Evolutionary conservation across 2,888 invertebrate species (phyloP), one percentile per base, ranked within the genome.

Genomic region (Lasioglossum pauxillum): DNA sequence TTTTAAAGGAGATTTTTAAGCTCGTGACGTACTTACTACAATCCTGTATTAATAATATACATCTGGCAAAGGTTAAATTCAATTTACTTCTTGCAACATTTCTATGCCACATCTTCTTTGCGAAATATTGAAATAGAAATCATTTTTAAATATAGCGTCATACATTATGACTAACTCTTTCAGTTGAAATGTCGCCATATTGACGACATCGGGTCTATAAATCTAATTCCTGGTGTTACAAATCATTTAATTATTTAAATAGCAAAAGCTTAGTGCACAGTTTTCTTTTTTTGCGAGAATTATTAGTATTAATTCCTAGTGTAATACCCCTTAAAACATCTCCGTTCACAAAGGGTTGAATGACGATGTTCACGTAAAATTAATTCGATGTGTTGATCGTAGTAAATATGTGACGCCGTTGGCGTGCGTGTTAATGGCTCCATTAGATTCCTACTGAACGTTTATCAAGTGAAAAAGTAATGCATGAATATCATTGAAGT

Each of bases 191-290:
- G 23, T 53, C 23, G 8, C 23, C 49, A 23, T 53, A 53, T 53
- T 19, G 2, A 46, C 23, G 49, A 23, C 49, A 2, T 16, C 8
- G 8, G 49, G 8, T 23, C 8, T 23, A 10, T 12, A n/a, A 1
- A n/a, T 23, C 10, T 57, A n/a, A 57, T 57, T 57, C 1, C 10
- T n/a, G 57, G n/a, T n/a, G 57, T n/a, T 57, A n/a, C 10, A 57
- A n/a, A 57, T 10, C n/a, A 57, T n/a, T 57, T n/a, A 57, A n/a
- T 57, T 57, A n/a, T 57, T 57, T 57, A 57, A 57, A 57, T 57
- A 57, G 19, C 57, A 10, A 57, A n/a, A 1, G 10, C 10, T 57
- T 57, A 23, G 12, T 57, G 57, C n/a, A 5, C n/a, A 57, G 23
- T n/a, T 57, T 57, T n/a, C 10, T 57, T n/a, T n/a, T n/a, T 57